Conservation (phyloP, 2,888 invertebrate species). For the Scaptomyza parva region DNA sequence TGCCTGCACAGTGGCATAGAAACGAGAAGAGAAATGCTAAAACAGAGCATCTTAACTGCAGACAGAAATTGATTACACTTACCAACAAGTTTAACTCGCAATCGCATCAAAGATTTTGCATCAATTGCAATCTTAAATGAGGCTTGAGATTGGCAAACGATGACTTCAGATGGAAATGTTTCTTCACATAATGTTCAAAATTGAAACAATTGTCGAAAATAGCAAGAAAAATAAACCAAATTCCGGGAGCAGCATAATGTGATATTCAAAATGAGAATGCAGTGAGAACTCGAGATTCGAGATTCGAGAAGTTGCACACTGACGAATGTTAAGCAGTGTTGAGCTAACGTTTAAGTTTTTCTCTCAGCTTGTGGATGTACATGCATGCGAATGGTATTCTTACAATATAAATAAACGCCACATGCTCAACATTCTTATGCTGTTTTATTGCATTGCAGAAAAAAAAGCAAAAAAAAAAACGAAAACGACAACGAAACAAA, state of each 20-base stretch:
- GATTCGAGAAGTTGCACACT: too few relatives aligned
- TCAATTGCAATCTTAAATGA: background rate
- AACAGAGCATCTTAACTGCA: background rate
- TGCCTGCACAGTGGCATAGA: constrained; percentile 41
- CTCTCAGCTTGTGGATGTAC: background rate
- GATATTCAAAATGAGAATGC: background rate
- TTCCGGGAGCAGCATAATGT: too few relatives aligned
- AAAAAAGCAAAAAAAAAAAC: constrained; percentile 52
- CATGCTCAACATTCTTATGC: constrained; percentile 78
- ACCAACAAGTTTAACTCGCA: background rate
- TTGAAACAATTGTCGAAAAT: background rate
- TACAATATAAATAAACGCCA: constrained; percentile 71
- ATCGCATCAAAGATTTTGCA: background rate
- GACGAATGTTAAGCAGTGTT: background rate
- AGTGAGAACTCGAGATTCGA: too few relatives aligned
- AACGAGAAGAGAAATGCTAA: background rate
- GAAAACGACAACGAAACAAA: constrained; percentile 33
- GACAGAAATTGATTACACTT: constrained; percentile 6
- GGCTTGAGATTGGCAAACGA: background rate
- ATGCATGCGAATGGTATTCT: background rate
- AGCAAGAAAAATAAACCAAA: background rate
- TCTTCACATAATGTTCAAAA: background rate
- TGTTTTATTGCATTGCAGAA: constrained; percentile 73
- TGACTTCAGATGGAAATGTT: background rate
- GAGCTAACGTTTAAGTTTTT: background rate